phyloP scores from a whole-genome alignment of 2,113 vertebrate species.

The Mixornis gularis region DNA sequence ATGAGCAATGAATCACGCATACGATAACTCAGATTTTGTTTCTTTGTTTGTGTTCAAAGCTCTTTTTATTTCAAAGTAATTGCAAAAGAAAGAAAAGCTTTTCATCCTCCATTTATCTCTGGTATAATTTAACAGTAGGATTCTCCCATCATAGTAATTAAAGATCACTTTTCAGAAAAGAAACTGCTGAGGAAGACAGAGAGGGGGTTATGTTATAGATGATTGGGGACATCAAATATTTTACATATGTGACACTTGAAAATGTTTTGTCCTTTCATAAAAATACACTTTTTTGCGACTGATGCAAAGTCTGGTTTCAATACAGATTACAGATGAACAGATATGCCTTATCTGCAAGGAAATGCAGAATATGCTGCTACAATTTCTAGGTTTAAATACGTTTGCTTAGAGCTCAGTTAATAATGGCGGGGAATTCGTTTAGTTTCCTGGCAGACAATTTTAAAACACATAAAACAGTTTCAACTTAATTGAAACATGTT shows the following conservation, averaged over 20 bases:
- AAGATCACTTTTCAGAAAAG: not conserved
- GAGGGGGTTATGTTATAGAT: accelerated
- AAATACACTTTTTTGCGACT: not conserved
- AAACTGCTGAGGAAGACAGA: not conserved
- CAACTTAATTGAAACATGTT: accelerated
- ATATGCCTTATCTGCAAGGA: not conserved
- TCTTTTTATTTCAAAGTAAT: not conserved
- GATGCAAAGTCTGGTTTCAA: not conserved
- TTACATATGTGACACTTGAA: not conserved
- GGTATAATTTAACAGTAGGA: not conserved
- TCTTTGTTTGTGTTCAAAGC: not conserved
- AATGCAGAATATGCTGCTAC: not conserved
- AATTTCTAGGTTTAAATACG: not conserved
- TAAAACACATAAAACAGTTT: not conserved
- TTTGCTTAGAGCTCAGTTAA: not conserved
- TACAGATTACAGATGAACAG: not conserved
- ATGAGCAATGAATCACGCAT: not conserved
- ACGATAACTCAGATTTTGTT: not conserved
- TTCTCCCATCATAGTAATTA: not conserved
- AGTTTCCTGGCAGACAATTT: not conserved
- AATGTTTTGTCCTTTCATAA: not conserved
- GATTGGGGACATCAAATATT: not conserved
- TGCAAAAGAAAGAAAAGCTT: not conserved
- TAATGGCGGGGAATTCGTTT: accelerated
- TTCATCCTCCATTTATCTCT: not conserved